phyloP scores from a whole-genome alignment of 2,113 vertebrate genomes.

The Podarcis cretensis region DNA sequence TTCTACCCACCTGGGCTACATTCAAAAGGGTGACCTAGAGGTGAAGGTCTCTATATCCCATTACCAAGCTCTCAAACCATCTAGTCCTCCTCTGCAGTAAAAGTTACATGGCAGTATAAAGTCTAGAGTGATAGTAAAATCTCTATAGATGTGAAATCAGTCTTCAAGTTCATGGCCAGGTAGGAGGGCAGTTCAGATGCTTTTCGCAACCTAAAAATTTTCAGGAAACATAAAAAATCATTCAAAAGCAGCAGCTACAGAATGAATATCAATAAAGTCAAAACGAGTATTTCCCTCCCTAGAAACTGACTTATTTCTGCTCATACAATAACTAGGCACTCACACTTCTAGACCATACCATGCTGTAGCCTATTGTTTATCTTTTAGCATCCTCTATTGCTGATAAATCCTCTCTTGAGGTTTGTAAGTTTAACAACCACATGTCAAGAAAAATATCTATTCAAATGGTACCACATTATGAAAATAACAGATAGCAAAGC shows the following conservation, averaged over 20 bases:
- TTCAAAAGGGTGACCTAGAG: constrained; percentile 64
- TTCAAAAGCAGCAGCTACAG: background rate
- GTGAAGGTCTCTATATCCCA: constrained; percentile 69
- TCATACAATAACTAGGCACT: background rate
- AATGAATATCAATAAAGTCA: constrained; percentile 22
- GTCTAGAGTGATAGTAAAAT: constrained; percentile 40
- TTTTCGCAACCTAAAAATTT: constrained; percentile 34
- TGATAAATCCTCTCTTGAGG: background rate
- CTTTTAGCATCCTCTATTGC: background rate
- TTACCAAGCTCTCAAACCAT: constrained; percentile 56
- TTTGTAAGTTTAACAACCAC: background rate
- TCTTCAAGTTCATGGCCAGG: constrained; percentile 37
- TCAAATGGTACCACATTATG: constrained; percentile 15
- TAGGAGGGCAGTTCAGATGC: constrained; percentile 21
- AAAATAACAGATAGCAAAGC: background rate
- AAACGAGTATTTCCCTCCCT: background rate
- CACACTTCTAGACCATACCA: background rate
- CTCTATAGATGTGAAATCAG: constrained; percentile 27
- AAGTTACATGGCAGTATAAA: constrained; percentile 41
- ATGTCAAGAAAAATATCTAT: background rate
- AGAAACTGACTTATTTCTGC: background rate
- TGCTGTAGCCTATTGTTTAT: background rate
- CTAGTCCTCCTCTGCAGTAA: constrained; percentile 24
- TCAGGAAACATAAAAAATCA: constrained; percentile 18
- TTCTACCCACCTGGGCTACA: constrained; percentile 66